phyloP scores from a whole-genome alignment of 1,140 invertebrate species.

The Periplaneta americana region DNA sequence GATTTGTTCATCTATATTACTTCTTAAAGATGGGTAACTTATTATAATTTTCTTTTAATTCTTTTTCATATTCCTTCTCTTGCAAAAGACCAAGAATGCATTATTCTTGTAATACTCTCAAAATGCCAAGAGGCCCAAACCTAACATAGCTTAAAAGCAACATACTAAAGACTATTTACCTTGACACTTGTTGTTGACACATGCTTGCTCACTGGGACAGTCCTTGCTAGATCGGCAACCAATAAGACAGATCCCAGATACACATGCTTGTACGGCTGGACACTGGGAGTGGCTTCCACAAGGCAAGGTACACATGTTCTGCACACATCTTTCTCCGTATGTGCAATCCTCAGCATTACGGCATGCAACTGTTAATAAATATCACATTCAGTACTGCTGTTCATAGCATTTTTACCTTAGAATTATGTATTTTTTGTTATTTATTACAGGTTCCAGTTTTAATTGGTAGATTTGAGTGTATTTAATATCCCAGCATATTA shows the following conservation, averaged over 20 bases:
- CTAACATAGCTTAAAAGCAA: too few relatives aligned
- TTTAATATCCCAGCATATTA: neutral
- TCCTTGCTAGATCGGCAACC: slow-evolving; percentile 79
- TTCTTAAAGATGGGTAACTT: too few relatives aligned
- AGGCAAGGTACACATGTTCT: slow-evolving; percentile 68
- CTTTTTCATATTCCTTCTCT: too few relatives aligned
- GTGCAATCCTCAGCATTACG: slow-evolving; percentile 72
- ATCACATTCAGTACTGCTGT: neutral
- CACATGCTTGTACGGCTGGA: slow-evolving; percentile 69
- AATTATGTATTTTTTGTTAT: neutral
- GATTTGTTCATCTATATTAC: too few relatives aligned
- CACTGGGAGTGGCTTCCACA: slow-evolving; percentile 79
- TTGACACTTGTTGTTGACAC: slow-evolving; percentile 76
- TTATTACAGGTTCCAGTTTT: neutral
- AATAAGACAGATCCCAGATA: slow-evolving; percentile 67
- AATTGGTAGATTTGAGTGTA: neutral
- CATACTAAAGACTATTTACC: too few relatives aligned
- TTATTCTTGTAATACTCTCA: too few relatives aligned
- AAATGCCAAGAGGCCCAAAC: too few relatives aligned
- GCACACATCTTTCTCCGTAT: slow-evolving; percentile 67
- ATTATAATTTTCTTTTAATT: too few relatives aligned
- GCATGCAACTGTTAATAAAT: slow-evolving; percentile 57
- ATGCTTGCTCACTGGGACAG: slow-evolving; percentile 67
- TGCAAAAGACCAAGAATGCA: too few relatives aligned
- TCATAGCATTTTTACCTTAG: neutral